These are phyloP conservation scores for Notoglanidium macrostoma DNA, from an alignment of 2,797 vertebrate species.

Conservation along the genomic window DNA sequence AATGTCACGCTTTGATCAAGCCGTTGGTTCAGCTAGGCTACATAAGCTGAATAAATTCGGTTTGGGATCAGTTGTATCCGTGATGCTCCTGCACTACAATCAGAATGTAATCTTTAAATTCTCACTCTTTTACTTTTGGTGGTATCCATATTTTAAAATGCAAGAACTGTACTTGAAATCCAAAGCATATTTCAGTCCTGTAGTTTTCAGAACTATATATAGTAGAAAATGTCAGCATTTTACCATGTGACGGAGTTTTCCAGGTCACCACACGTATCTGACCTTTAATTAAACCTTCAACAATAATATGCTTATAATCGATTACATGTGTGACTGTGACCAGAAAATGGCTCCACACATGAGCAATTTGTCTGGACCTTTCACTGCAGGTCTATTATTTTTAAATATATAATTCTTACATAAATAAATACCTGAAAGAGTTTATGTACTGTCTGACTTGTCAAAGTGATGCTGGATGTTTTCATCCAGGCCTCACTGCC, in stretches of 20 bases:
- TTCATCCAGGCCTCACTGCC: slow-evolving; percentile 14
- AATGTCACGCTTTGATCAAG: not conserved
- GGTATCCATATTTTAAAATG: not conserved
- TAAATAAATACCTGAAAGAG: slow-evolving; percentile 26
- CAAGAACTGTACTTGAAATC: not conserved
- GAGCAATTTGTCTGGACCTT: slow-evolving; percentile 36
- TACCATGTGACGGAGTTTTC: not conserved
- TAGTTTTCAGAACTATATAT: not conserved
- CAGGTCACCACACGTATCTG: not conserved
- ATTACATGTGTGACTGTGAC: not conserved
- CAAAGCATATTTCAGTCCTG: not conserved
- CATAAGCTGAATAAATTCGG: not conserved
- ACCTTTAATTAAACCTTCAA: not conserved
- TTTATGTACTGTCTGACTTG: slow-evolving; percentile 44
- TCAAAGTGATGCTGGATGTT: slow-evolving; percentile 40
- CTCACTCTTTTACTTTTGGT: not conserved
- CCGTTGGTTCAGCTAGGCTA: not conserved
- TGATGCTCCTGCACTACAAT: not conserved
- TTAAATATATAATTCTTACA: not conserved
- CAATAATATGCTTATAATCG: slow-evolving; percentile 9
- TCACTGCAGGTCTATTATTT: not conserved
- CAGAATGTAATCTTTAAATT: not conserved
- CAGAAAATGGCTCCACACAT: slow-evolving; percentile 12
- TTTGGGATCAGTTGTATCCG: not conserved
- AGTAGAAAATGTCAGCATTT: not conserved